These are phyloP conservation scores for Trachymyrmex cornetzi DNA, from an alignment of 1,140 invertebrate genomes.

Conservation along the genomic window DNA sequence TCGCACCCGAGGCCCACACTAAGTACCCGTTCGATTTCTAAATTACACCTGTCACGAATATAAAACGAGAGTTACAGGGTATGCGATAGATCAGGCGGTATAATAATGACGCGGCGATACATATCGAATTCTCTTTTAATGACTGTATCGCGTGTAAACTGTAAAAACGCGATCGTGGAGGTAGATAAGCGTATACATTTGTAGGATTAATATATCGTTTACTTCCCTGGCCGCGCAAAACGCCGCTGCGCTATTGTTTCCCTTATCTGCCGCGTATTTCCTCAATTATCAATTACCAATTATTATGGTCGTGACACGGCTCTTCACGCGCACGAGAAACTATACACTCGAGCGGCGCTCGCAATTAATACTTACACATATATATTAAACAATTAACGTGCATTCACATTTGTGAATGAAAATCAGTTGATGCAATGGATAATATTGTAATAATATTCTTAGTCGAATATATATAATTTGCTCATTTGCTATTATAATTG, in stretches of 20 bases:
- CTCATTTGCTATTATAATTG: too few relatives aligned
- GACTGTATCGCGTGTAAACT: slow-evolving; percentile 57
- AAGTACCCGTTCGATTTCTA: slow-evolving; percentile 59
- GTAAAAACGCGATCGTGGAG: slow-evolving; percentile 47
- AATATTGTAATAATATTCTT: neutral
- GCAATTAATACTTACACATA: neutral
- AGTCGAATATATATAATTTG: neutral
- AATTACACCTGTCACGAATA: slow-evolving; percentile 62
- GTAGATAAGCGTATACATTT: slow-evolving; percentile 55
- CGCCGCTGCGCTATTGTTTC: slow-evolving; percentile 26
- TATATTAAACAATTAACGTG: slow-evolving; percentile 11
- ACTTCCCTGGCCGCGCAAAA: neutral
- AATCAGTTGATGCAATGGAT: neutral
- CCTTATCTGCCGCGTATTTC: slow-evolving; percentile 47
- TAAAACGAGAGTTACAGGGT: slow-evolving; percentile 57
- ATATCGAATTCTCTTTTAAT: slow-evolving; percentile 62
- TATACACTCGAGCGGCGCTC: neutral
- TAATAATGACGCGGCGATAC: slow-evolving; percentile 53
- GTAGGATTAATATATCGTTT: slow-evolving; percentile 62
- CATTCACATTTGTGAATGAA: neutral
- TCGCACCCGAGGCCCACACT: slow-evolving; percentile 27
- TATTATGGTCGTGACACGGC: slow-evolving; percentile 39
- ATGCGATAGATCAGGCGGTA: slow-evolving; percentile 30
- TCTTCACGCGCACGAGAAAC: neutral
- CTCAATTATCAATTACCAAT: slow-evolving; percentile 65